These are phyloP conservation scores for Brienomyrus brachyistius DNA, from an alignment of 2,113 vertebrate genomes.

Conservation along the genomic window DNA sequence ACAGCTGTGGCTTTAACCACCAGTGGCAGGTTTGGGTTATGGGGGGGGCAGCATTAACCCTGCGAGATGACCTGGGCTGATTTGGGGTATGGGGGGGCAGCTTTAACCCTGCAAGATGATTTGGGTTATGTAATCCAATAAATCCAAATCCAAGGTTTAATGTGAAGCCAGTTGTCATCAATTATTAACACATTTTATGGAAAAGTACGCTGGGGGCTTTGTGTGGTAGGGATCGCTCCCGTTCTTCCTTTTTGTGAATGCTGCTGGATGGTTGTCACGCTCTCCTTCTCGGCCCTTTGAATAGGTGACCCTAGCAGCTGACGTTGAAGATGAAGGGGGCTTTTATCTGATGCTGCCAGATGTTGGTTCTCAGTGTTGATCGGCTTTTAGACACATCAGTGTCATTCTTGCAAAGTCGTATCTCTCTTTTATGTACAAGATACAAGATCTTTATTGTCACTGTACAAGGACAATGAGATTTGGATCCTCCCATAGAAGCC, in stretches of 20 bases:
- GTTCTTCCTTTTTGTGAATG: not conserved
- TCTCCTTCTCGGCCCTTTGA: not conserved
- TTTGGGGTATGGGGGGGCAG: not conserved
- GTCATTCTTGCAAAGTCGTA: conserved; percentile 10
- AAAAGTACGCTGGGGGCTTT: not conserved
- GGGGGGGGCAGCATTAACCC: not conserved
- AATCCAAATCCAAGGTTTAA: not conserved
- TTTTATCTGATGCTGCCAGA: not conserved
- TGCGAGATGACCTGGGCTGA: not conserved
- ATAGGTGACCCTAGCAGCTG: not conserved
- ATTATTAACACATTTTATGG: not conserved
- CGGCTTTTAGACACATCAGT: not conserved
- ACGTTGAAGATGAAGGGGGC: not conserved
- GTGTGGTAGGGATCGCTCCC: not conserved
- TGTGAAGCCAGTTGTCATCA: not conserved
- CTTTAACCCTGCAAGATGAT: not conserved
- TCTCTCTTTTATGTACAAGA: not conserved
- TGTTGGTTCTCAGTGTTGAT: not conserved
- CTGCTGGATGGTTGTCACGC: conserved; percentile 25
- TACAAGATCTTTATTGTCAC: too few species aligned
- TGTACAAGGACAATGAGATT: too few species aligned
- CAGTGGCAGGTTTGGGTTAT: not conserved
- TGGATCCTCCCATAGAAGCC: too few species aligned
- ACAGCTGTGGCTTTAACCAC: not conserved
- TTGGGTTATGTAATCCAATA: too few species aligned